These are phyloP conservation scores for Spizella passerina DNA, from an alignment of 2,797 vertebrate species.

Conservation along the genomic window DNA sequence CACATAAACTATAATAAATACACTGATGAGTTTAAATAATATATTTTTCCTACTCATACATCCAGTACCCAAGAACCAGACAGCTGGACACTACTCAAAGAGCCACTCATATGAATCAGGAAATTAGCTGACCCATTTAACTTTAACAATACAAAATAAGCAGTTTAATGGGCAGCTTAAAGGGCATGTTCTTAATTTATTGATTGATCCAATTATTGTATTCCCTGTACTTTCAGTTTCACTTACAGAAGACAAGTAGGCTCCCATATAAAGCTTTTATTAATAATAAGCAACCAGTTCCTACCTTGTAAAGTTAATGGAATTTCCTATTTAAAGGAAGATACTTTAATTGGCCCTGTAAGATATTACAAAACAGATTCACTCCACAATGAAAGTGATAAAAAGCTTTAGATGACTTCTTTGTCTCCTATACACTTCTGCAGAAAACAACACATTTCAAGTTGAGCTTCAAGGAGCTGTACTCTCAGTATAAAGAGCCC, in stretches of 20 bases:
- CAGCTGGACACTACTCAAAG: not conserved
- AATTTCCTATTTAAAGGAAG: not conserved
- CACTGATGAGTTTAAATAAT: not conserved
- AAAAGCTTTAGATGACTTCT: not conserved
- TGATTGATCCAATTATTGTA: not conserved
- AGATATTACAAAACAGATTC: not conserved
- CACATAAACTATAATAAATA: not conserved
- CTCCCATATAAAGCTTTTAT: not conserved
- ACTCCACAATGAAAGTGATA: not conserved
- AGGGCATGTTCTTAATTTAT: not conserved
- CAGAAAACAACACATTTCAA: not conserved
- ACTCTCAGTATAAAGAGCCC: not conserved
- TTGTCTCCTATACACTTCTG: not conserved
- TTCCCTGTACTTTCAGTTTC: not conserved
- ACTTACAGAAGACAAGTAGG: not conserved
- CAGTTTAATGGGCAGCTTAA: not conserved
- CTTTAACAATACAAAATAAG: not conserved
- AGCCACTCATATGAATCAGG: accelerated
- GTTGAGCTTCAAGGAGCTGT: not conserved
- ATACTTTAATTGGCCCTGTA: not conserved
- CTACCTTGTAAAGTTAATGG: not conserved
- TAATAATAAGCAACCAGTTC: not conserved
- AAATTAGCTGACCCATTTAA: not conserved
- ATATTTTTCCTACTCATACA: not conserved
- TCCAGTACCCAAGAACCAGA: not conserved